Base-by-base conservation (phyloP, 2,113 vertebrate genomes). In the Pelodiscus sinensis region DNA sequence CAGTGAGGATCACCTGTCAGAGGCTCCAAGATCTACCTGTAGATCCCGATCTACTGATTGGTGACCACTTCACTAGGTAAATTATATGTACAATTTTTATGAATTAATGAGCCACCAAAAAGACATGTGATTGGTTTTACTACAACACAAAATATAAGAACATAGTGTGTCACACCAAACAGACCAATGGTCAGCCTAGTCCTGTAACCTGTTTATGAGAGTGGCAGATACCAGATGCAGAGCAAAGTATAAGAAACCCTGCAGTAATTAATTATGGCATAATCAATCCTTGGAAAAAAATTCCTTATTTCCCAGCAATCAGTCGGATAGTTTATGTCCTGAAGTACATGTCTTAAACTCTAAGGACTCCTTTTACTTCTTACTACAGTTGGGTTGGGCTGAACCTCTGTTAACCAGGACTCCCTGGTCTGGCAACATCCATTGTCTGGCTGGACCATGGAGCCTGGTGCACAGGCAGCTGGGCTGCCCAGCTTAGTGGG, bases 291-390 rank as follows among this genome's bases (percentile, higher is more conserved):
- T 24, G 9, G 82, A 50, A 16, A 0, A 71, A 1, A 90, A 50
- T 81, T 44, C 44, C 84, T 62, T 86, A 83, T 88, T 60, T 79
- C 78, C 87, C 21, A 4, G 68, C 84, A 94, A 58, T 79, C 84
- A 73, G 62, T 44, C 80, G 21, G 38, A 50, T 3, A 38, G 38
- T 50, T 77, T 44, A 1, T 1, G 5, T 88, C 77, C 35, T 77
- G 54, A 90, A 94, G 89, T 14, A 81, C 75, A 60, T 11, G 78
- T 2, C 85, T 3, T 25, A 73, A 86, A n/a, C 79, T 65, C 29
- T 87, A 87, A 51, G 50, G 6, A 57, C 80, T 89, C 73, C n/a
- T 88, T 56, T 77, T 50, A 77, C 50, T 44, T 44, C 22, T 75
- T 44, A 24, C 22, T 44, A 18, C 13, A 44, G n/a, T n/a, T n/a